Evolutionary conservation across 2,797 vertebrate species (phyloP).

Genomic region (Poecile montanus): DNA sequence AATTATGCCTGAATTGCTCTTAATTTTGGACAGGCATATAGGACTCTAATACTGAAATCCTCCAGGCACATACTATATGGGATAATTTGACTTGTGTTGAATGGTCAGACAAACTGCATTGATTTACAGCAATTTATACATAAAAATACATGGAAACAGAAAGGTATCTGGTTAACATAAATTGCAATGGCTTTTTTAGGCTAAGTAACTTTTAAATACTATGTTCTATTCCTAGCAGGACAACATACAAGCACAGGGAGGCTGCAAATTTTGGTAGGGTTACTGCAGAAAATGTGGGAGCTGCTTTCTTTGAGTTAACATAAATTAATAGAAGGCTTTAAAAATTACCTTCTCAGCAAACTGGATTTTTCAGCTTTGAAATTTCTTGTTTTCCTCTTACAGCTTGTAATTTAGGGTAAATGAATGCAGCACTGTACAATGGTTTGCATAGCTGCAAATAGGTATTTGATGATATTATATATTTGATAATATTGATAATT

Average conservation of each 20-base stretch:
- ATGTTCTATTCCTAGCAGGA: not conserved
- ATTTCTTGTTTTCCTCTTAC: not conserved
- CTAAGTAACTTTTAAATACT: not conserved
- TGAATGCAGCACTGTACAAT: not conserved
- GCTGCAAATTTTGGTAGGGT: not conserved
- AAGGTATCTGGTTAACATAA: not conserved
- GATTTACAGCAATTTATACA: not conserved
- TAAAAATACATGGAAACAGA: not conserved
- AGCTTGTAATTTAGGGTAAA: not conserved
- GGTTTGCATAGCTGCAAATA: not conserved
- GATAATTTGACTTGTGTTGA: not conserved
- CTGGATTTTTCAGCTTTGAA: not conserved
- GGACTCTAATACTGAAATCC: not conserved
- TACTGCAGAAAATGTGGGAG: not conserved
- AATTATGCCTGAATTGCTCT: not conserved
- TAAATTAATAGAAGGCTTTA: not conserved
- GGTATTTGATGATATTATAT: not conserved
- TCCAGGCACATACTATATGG: not conserved
- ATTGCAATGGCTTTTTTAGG: not conserved
- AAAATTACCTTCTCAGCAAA: not conserved
- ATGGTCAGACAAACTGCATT: not conserved
- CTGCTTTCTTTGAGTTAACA: not conserved
- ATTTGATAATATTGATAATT: too few species aligned
- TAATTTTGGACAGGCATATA: not conserved
- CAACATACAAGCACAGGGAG: not conserved